Conservation (phyloP, 2,888 invertebrate genomes). For the Linnaemya tessellans region DNA sequence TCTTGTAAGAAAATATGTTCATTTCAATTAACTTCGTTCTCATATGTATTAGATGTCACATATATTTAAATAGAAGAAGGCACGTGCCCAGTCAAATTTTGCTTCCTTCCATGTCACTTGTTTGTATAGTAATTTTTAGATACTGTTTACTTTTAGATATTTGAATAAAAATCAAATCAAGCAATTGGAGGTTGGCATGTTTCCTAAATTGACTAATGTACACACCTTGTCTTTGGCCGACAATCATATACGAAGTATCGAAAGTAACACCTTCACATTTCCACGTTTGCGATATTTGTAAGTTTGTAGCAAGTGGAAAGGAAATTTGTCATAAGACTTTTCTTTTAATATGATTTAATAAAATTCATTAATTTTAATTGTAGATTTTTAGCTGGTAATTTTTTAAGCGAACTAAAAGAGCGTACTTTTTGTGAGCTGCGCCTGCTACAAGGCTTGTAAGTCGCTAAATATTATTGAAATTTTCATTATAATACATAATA, state of each 20-base stretch:
- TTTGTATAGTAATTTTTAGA: background rate
- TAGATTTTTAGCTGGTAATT: conserved; percentile 85
- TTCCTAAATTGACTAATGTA: conserved; percentile 81
- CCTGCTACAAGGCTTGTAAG: conserved; percentile 82
- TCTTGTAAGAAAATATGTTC: too few relatives aligned
- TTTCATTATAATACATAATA: too few relatives aligned
- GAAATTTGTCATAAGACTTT: background rate
- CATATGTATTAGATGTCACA: too few relatives aligned
- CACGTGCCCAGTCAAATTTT: too few relatives aligned
- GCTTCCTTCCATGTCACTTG: background rate
- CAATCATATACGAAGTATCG: conserved; percentile 82
- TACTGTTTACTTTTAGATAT: conserved; percentile 76
- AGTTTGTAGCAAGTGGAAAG: conserved; percentile 76
- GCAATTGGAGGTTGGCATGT: conserved; percentile 79
- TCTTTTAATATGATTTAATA: conserved; percentile 22
- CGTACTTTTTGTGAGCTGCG: conserved; percentile 84
- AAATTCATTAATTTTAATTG: conserved; percentile 68
- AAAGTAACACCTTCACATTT: conserved; percentile 80
- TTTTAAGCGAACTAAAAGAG: conserved; percentile 81
- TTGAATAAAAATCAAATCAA: conserved; percentile 83
- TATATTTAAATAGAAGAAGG: too few relatives aligned
- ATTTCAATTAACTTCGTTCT: too few relatives aligned
- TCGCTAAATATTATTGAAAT: conserved; percentile 52
- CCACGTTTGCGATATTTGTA: conserved; percentile 83
- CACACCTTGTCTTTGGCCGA: conserved; percentile 84